Percentiles rank a stretch among this genome's conserved stretches.
Conservation (phyloP, 2,888 invertebrate species). For the Sminthurides aquaticus region DNA sequence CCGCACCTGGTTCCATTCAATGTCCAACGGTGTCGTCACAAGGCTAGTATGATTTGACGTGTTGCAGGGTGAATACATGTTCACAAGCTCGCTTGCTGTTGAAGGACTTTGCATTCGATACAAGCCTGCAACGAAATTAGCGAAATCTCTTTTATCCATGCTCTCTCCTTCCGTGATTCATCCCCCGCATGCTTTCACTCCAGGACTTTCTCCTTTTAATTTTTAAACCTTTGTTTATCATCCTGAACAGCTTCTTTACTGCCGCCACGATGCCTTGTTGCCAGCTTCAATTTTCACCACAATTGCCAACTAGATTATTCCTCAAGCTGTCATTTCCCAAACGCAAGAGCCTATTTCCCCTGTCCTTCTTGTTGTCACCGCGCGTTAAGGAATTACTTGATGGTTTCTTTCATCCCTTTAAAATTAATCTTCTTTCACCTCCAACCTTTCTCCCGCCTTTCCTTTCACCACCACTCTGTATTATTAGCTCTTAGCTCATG, state of each 20-base stretch:
- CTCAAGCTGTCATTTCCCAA: neutral
- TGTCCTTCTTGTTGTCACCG: neutral
- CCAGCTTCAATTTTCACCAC: too few species aligned
- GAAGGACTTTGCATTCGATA: slow-evolving; percentile 46
- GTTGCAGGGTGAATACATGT: slow-evolving; percentile 46
- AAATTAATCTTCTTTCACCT: slow-evolving; percentile 5
- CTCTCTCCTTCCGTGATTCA: too few species aligned
- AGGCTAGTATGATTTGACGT: slow-evolving; percentile 43
- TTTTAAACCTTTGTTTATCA: too few species aligned
- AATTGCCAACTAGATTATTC: too few species aligned
- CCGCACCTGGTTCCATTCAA: slow-evolving; percentile 27
- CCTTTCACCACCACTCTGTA: too few species aligned
- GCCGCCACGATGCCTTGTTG: too few species aligned
- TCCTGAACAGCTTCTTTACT: too few species aligned
- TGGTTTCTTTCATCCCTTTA: neutral
- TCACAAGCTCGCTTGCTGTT: slow-evolving; percentile 46
- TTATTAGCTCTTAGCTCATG: too few species aligned
- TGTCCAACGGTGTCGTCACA: slow-evolving; percentile 45
- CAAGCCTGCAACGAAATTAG: slow-evolving; percentile 39
- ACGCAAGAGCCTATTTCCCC: neutral
- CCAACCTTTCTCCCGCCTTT: too few species aligned
- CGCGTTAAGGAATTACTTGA: neutral
- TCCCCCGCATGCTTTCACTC: too few species aligned
- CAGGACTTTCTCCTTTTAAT: too few species aligned
- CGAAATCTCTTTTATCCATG: neutral